Evolutionary conservation across 2,888 invertebrate genomes (phyloP), one percentile per base, ranked within the genome.

Genomic region (Charanyca ferruginea): DNA sequence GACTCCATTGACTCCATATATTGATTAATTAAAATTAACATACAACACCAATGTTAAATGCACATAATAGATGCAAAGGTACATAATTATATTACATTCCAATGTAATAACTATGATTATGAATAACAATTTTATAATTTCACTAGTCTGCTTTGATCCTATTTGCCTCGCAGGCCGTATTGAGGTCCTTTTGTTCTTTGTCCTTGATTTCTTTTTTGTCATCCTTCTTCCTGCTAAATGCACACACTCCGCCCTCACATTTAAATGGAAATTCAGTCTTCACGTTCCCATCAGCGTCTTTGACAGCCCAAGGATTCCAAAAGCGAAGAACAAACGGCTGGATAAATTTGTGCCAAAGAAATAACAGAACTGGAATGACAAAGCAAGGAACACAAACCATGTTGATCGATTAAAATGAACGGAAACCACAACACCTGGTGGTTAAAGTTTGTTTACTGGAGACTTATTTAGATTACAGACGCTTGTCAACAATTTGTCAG

Each of bases 321-420:
- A 97, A 97, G 75, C 97, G 97, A 57, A 98, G 89, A 54, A 98
- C 91, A 73, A 98, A 96, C 0, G 98, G 98, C 88, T 98, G 98
- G 70, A 98, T 96, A 84, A 98, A 97, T 87, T 97, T 97, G 89
- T 98, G 98, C 97, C 98, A 98, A 72, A 98, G 96, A 85, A 97
- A 97, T 16, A 98, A 95, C 49, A 98, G 93, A 69, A 98, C 92
- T 2, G 98, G 98, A 88, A 98, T 97, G 73, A 98, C 97, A 83
- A 98, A 97, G 90, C 98, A 98, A 22, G 98, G 98, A 67, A 98
- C 96, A 88, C 98, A 98, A 80, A 97, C 98, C 98, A 98, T 97
- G 81, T 87, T 94, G 71, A 41, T 38, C 13, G 47, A 48, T 23
- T 62, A 35, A n/a, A 70, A 57, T 52, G 9, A 28, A 35, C 23